A percentile compares a stretch with the other conserved stretches of the same genome.
Evolutionary conservation across 2,888 invertebrate species (phyloP).

Genomic region (Latrodectus elegans): DNA sequence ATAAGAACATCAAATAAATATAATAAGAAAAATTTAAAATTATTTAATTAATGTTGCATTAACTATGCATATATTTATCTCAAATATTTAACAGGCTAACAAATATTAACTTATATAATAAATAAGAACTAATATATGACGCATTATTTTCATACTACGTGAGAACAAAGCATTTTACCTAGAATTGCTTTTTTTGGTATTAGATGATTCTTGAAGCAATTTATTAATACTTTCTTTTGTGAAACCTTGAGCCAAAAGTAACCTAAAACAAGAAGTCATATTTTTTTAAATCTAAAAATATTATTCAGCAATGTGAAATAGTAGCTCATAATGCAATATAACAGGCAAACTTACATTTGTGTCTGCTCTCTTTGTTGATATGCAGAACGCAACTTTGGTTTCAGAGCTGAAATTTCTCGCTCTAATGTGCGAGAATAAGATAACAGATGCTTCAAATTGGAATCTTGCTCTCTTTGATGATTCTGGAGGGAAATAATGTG

Average conservation of each 20-base stretch:
- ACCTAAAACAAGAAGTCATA: constrained; percentile 77
- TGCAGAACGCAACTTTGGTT: constrained; percentile 88
- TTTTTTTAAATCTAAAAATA: neutral
- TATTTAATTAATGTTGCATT: too few relatives aligned
- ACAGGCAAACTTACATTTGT: constrained; percentile 81
- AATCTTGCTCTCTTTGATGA: constrained; percentile 85
- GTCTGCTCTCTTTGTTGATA: constrained; percentile 87
- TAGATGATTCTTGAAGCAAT: constrained; percentile 72
- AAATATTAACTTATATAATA: too few relatives aligned
- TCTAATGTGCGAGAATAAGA: constrained; percentile 87
- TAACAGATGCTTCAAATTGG: constrained; percentile 85
- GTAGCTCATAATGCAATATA: neutral
- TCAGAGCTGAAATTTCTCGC: constrained; percentile 90
- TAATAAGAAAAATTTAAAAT: too few relatives aligned
- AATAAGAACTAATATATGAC: too few relatives aligned
- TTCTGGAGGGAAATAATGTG: constrained; percentile 84
- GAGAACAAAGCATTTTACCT: constrained; percentile 19
- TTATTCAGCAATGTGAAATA: neutral
- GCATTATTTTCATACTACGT: neutral
- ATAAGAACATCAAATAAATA: too few relatives aligned
- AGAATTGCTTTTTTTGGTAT: constrained; percentile 31
- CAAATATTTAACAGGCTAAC: too few relatives aligned
- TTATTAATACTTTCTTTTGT: constrained; percentile 82
- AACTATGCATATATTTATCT: too few relatives aligned
- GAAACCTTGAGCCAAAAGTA: constrained; percentile 85